A percentile compares a stretch with the other conserved stretches of the same genome.
Conservation (phyloP, 2,888 invertebrate species). For the Troides oblongomaculatus region DNA sequence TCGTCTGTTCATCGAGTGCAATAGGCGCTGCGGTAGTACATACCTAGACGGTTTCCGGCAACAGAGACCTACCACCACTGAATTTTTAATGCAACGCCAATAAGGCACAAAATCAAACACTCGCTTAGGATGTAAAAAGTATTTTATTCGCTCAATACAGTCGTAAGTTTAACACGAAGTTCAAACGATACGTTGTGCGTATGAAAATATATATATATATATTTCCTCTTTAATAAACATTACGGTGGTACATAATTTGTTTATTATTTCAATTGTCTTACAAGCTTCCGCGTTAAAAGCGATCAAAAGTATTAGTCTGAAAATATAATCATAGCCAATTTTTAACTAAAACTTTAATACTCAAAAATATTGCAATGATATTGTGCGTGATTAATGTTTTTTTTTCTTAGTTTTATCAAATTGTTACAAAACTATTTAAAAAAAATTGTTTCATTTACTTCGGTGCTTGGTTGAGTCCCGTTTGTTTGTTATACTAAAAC, state of each 20-base stretch:
- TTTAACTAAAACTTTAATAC: background rate
- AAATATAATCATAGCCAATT: constrained; percentile 22
- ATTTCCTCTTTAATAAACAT: constrained; percentile 13
- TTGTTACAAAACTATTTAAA: constrained; percentile 38
- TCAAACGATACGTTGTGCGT: constrained; percentile 25
- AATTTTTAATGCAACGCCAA: background rate
- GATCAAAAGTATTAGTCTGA: background rate
- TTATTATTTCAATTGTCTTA: background rate
- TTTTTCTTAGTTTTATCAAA: background rate
- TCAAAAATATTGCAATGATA: constrained; percentile 5
- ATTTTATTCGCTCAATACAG: constrained; percentile 67
- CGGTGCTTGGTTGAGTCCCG: constrained; percentile 44
- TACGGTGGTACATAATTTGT: constrained; percentile 19
- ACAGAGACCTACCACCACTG: too few relatives aligned
- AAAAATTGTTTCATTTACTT: constrained; percentile 39
- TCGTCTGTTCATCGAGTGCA: too few relatives aligned
- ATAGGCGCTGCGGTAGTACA: too few relatives aligned
- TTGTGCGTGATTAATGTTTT: constrained; percentile 23
- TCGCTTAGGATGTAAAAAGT: constrained; percentile 43
- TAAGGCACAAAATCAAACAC: background rate
- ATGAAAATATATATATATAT: constrained; percentile 7
- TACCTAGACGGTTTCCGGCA: too few relatives aligned
- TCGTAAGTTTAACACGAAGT: constrained; percentile 46
- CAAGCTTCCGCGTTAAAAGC: background rate
- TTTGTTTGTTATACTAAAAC: constrained; percentile 46